phyloP scores from a whole-genome alignment of 2,888 invertebrate species.

The Sacculina carcini region DNA sequence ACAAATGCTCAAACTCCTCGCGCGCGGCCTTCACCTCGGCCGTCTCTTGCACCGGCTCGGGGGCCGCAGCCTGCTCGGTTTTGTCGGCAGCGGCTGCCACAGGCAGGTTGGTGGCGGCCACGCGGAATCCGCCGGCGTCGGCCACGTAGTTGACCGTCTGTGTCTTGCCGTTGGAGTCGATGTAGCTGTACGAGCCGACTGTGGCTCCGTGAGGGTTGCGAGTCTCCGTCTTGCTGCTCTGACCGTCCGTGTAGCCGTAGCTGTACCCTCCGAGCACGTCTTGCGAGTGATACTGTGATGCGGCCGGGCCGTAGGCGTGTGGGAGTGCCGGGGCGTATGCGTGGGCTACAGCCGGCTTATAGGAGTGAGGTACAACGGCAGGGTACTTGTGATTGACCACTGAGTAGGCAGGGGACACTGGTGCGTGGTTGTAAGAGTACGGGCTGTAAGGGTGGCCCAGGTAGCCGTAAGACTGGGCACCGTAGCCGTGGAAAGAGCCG shows the following conservation, averaged over 20 bases:
- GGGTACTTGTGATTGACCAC: too few relatives aligned
- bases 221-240: slow-evolving; percentile 32
- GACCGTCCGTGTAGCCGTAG: slow-evolving; percentile 35
- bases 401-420: too few relatives aligned
- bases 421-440: too few relatives aligned
- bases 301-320: neutral
- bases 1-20: slow-evolving; percentile 3
- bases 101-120: slow-evolving; percentile 34
- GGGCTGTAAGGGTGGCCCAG: too few relatives aligned
- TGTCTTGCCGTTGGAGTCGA: slow-evolving; percentile 22
- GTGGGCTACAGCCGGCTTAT: too few relatives aligned
- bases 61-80: slow-evolving; percentile 11
- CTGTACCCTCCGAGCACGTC: slow-evolving; percentile 14
- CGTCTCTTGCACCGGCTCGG: slow-evolving; percentile 16
- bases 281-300: neutral
- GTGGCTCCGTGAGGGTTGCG: slow-evolving; percentile 11
- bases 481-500: too few relatives aligned
- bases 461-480: too few relatives aligned
- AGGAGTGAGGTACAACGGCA: too few relatives aligned
- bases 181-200: slow-evolving; percentile 11
- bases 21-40: slow-evolving; percentile 22
- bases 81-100: slow-evolving; percentile 16
- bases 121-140: slow-evolving; percentile 28
- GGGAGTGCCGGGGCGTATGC: neutral
- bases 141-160: slow-evolving; percentile 24